These are phyloP conservation scores for Falco naumanni DNA, from an alignment of 2,797 vertebrate species.

Conservation along the genomic window DNA sequence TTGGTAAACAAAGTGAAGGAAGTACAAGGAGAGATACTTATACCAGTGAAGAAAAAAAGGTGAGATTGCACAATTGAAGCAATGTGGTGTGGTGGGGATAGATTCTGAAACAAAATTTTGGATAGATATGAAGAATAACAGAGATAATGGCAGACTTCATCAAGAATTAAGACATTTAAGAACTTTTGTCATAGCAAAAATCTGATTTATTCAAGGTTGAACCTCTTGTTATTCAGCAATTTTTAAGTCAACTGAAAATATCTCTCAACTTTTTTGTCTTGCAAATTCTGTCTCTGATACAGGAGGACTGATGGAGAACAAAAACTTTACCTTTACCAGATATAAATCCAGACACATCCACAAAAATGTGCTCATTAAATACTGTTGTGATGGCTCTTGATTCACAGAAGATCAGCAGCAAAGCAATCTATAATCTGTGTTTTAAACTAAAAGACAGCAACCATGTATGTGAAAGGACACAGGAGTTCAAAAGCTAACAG, in stretches of 20 bases:
- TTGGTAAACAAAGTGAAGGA: neutral
- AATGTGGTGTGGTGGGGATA: no score
- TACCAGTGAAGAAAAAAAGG: neutral
- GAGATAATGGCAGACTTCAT: neutral
- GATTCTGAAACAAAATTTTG: neutral
- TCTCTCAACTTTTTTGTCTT: neutral
- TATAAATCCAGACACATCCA: neutral
- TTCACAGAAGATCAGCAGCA: neutral
- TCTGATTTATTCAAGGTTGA: neutral
- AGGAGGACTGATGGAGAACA: neutral
- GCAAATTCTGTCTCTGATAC: neutral
- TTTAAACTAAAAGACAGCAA: neutral
- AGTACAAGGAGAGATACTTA: neutral
- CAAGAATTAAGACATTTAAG: neutral
- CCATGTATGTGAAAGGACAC: neutral
- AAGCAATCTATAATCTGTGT: neutral
- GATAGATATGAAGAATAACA: neutral
- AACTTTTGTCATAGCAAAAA: neutral
- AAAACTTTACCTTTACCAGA: neutral
- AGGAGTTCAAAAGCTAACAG: neutral
- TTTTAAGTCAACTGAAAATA: neutral
- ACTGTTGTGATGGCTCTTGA: neutral
- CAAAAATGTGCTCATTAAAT: neutral
- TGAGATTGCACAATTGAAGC: neutral
- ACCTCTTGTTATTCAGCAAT: neutral